Conservation (phyloP, 1,140 invertebrate genomes). For the Ectropis grisescens region DNA sequence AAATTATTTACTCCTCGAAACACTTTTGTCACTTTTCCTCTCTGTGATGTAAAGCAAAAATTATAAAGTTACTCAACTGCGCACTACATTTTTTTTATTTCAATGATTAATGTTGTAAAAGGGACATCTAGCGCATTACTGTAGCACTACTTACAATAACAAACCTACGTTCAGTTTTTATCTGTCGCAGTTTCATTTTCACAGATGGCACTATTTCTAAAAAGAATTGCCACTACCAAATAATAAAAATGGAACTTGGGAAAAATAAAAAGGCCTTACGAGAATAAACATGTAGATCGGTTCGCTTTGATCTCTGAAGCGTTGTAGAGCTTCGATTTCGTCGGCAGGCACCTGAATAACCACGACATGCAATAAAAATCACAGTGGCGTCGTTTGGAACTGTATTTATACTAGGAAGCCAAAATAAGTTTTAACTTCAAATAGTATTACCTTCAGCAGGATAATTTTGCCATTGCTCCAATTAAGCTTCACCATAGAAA, state of each 20-base stretch:
- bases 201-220: too few relatives aligned
- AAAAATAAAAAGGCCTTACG: conserved; percentile 21
- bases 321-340: conserved; percentile 25
- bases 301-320: conserved; percentile 40
- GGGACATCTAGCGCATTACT: too few relatives aligned
- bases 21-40: conserved; percentile 33
- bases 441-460: conserved; percentile 44
- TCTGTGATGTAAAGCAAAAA: too few relatives aligned
- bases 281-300: conserved; percentile 46
- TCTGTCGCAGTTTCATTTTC: too few relatives aligned
- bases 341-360: conserved; percentile 32
- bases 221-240: too few relatives aligned
- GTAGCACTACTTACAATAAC: too few relatives aligned
- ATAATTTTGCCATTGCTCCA: conserved; percentile 45
- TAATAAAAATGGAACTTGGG: too few relatives aligned
- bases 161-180: too few relatives aligned
- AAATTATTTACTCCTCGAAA: conserved; percentile 44
- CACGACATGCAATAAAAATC: conserved; percentile 4
- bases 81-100: too few relatives aligned
- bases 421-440: neutral
- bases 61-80: too few relatives aligned
- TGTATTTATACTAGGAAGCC: neutral
- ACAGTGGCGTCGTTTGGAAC: too few relatives aligned
- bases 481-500: conserved; percentile 41
- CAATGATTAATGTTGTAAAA: too few relatives aligned